Conservation (phyloP, 2,113 vertebrate genomes). For the Zosterops borbonicus region DNA sequence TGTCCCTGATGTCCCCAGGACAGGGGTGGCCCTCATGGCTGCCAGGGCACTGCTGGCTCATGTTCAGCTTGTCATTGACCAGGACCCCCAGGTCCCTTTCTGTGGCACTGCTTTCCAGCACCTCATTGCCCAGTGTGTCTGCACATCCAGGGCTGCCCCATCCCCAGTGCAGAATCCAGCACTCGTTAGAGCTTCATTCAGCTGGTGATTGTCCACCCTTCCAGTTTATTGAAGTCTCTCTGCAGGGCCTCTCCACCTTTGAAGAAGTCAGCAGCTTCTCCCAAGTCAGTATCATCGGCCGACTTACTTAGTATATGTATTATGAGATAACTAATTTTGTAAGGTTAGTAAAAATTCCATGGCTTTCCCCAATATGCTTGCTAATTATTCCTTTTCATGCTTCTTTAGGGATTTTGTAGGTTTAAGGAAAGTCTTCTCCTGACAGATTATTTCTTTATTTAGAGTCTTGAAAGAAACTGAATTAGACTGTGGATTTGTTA, state of each 20-base stretch:
- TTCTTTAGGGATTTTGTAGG: not conserved
- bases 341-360: not conserved
- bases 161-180: rapidly evolving
- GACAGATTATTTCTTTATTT: not conserved
- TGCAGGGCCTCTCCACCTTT: not conserved
- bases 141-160: not conserved
- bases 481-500: not conserved
- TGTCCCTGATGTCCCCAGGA: not conserved
- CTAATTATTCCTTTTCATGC: not conserved
- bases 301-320: not conserved
- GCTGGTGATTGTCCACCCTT: not conserved
- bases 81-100: not conserved
- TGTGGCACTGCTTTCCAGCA: not conserved
- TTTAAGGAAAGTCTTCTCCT: not conserved
- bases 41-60: not conserved
- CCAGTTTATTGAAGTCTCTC: not conserved
- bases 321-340: not conserved
- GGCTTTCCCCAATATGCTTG: rapidly evolving
- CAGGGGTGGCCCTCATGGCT: rapidly evolving
- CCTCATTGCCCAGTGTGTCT: not conserved
- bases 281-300: rapidly evolving
- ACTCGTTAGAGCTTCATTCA: not conserved
- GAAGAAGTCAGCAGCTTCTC: not conserved
- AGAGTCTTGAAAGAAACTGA: not conserved
- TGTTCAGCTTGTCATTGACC: rapidly evolving